Base-by-base conservation (phyloP, 1,140 invertebrate species). In the Dermatophagoides farinae region DNA sequence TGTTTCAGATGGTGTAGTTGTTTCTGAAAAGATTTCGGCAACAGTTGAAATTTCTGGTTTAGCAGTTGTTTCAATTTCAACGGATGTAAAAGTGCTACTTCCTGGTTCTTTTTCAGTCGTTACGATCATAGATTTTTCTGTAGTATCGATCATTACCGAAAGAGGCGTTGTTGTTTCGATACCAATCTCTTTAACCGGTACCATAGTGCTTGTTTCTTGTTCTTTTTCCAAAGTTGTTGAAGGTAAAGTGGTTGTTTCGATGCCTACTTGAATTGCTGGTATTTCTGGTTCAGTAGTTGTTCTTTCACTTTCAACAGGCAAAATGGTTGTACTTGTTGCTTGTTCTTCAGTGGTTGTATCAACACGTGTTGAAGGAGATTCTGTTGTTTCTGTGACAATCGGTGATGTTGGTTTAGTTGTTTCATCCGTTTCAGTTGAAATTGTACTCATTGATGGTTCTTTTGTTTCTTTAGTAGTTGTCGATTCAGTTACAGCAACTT, bases 1-100 rank as follows among this genome's bases (percentile, higher is more conserved):
- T n/a, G n/a, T n/a, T n/a, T n/a, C n/a, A n/a, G 31, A 31, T 4
- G 31, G 31, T n/a, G 60, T 54, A 0, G 57, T 38, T 47, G 31
- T 49, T 52, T 25, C 61, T 1, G 37, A 22, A 46, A 62, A 51
- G 57, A 55, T 46, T 60, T 59, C 51, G 10, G 53, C 6, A 57
- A 39, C 55, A 23, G 64, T n/a, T 12, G 31, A 31, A n/a, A n/a
- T n/a, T n/a, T n/a, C n/a, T n/a, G n/a, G n/a, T 31, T 31, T 8
- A 4, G 31, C 8, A 4, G 31, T 31, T 31, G 8, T 31, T 31
- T 31, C 31, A 31, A 2, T 8, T 31, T 31, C 31, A 8, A 31
- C 8, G 2, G 31, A 8, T 31, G 2, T 31, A 31, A 31, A 4
- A 4, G 31, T 31, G 8, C 31, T 31, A 4, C 2, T 31, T 31